A percentile compares a stretch with the other conserved stretches of the same genome.
phyloP scores from a whole-genome alignment of 2,888 invertebrate genomes.

The Cataglyphis livida region DNA sequence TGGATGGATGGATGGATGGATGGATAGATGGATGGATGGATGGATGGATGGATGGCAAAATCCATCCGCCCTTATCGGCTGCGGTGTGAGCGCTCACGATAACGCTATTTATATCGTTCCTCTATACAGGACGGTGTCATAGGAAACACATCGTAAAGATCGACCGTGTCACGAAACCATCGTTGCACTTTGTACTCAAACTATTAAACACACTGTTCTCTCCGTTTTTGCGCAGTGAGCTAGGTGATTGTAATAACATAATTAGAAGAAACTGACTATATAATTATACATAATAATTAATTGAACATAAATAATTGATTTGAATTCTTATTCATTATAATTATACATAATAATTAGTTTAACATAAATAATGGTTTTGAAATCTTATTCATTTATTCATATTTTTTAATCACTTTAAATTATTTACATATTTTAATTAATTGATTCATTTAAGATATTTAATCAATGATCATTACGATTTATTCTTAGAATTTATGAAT shows the following conservation, averaged over 20 bases:
- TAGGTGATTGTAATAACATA: neutral
- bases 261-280: neutral
- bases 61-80: conserved; percentile 37
- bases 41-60: conserved; percentile 7
- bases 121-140: neutral
- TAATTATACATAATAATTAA: neutral
- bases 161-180: conserved; percentile 11
- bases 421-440: neutral
- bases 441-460: neutral
- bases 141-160: conserved; percentile 7
- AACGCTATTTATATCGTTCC: conserved; percentile 40
- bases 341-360: neutral
- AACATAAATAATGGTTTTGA: neutral
- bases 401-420: neutral
- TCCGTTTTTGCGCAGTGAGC: neutral
- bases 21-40: neutral
- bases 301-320: neutral
- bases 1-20: neutral
- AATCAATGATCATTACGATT: neutral
- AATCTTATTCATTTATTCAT: neutral
- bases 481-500: neutral
- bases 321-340: neutral
- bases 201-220: neutral
- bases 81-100: conserved; percentile 32
- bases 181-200: conserved; percentile 30